These are phyloP conservation scores for Desoria tigrina DNA, from an alignment of 2,888 invertebrate genomes.

Conservation along the genomic window DNA sequence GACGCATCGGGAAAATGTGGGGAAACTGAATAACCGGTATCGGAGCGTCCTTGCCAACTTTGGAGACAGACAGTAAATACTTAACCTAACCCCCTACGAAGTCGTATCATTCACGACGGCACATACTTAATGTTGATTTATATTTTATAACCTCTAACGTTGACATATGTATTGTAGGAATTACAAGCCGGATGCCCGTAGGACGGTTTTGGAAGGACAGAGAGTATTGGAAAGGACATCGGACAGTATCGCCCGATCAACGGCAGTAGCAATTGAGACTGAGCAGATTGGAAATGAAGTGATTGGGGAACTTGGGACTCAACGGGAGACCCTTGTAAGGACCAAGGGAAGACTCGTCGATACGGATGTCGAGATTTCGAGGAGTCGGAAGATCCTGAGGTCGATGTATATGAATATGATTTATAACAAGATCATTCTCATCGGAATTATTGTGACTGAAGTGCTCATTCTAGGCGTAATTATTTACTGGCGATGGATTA, in stretches of 20 bases:
- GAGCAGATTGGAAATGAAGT: constrained; percentile 77
- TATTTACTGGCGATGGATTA: constrained; percentile 67
- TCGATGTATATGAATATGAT: constrained; percentile 70
- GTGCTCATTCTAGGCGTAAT: constrained; percentile 65
- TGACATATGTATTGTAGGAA: constrained; percentile 25
- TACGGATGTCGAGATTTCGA: constrained; percentile 70
- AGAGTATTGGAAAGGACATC: constrained; percentile 65
- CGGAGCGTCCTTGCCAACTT: constrained; percentile 47
- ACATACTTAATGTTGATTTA: background rate
- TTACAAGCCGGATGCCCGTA: constrained; percentile 60
- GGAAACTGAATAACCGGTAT: constrained; percentile 46
- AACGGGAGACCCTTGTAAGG: constrained; percentile 72
- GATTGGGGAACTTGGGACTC: constrained; percentile 72
- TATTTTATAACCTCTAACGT: background rate
- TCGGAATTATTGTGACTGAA: constrained; percentile 73
- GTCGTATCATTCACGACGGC: background rate
- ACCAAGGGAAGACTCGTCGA: constrained; percentile 66
- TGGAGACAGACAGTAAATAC: constrained; percentile 44
- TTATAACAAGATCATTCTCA: constrained; percentile 73
- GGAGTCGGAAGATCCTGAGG: constrained; percentile 66
- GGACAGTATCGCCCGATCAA: constrained; percentile 68
- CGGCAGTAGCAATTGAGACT: constrained; percentile 75
- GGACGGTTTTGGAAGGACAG: constrained; percentile 63
- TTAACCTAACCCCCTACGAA: background rate
- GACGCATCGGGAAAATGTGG: constrained; percentile 46